Evolutionary conservation across 1,140 invertebrate species (phyloP).

Genomic region (Berghia stephanieae): DNA sequence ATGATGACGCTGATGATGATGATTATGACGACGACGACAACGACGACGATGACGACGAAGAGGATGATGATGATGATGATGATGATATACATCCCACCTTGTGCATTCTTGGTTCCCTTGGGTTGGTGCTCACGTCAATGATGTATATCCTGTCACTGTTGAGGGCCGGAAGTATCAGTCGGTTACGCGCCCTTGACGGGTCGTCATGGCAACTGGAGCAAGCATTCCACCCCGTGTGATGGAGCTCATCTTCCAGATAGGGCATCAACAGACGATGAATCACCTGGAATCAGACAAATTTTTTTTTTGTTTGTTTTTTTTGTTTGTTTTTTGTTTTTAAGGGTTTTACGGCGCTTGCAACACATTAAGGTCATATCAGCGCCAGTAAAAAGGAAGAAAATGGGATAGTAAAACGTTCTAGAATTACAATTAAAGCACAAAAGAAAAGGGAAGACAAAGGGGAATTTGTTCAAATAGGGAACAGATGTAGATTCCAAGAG

Average conservation of each 20-base stretch:
- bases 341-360: no score
- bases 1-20: no score
- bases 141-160: slow-evolving; percentile 87
- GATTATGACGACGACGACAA: no score
- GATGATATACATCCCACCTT: no score
- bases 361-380: no score
- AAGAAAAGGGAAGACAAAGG: neutral
- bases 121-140: slow-evolving; percentile 80
- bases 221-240: slow-evolving; percentile 96
- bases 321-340: no score
- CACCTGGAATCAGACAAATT: slow-evolving; percentile 82
- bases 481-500: no score
- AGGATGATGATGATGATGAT: no score
- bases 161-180: slow-evolving; percentile 84
- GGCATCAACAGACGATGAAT: slow-evolving; percentile 84
- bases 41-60: no score
- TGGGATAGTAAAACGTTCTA: neutral
- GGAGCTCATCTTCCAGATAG: slow-evolving; percentile 86
- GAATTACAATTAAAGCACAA: neutral
- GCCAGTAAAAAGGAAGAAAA: no score
- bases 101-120: slow-evolving; percentile 73
- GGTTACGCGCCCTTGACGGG: slow-evolving; percentile 75
- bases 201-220: slow-evolving; percentile 89
- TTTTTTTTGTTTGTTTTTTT: no score
- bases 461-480: neutral